Base-by-base conservation (phyloP, 2,888 invertebrate genomes). In the Nineta flava region DNA sequence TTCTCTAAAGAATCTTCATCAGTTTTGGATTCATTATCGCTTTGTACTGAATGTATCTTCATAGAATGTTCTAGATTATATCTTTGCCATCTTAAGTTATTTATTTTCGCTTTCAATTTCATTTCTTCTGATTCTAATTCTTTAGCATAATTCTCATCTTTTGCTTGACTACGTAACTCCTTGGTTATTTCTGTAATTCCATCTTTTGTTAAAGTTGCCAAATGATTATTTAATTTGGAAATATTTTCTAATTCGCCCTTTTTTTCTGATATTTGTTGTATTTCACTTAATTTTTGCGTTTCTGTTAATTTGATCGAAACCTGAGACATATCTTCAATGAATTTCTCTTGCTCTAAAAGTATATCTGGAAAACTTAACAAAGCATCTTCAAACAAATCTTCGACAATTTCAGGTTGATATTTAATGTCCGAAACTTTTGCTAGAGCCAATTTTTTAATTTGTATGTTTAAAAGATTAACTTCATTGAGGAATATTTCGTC, bases 81-180 rank as follows among this genome's bases (percentile, higher is more conserved):
- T 21, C 35, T 50, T 31, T 38, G 51, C 53, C 49, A 38, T 50
- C 48, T 41, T 47, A 10, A 54, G 40, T 17, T 46, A 21, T 50
- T 51, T 47, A 49, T 16, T 32, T 43, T 32, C 43, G 15, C 32
- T 46, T 46, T 50, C 50, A 47, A 46, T 48, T 48, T 21, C 35
- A 32, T n/a, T 48, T 35, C 15, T 4, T 40, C 32, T 49, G 38
- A 45, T 43, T 19, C 16, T 7, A 57, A 31, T 26, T 53, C 52
- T 42, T 48, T 15, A 38, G 17, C 9, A 57, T 15, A 15, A 56
- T 54, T 44, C 55, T 47, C 17, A 59, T 12, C 51, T 55, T 52
- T 17, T 54, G 51, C 49, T 56, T 56, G 34, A 50, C 41, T 40
- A 47, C 12, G 13, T 51, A 49, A n/a, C 38, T 13, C 12, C 50